A percentile compares a stretch with the other conserved stretches of the same genome.
These are phyloP conservation scores for Nycticebus coucang DNA, from an alignment of 2,113 vertebrate genomes.

Conservation along the genomic window DNA sequence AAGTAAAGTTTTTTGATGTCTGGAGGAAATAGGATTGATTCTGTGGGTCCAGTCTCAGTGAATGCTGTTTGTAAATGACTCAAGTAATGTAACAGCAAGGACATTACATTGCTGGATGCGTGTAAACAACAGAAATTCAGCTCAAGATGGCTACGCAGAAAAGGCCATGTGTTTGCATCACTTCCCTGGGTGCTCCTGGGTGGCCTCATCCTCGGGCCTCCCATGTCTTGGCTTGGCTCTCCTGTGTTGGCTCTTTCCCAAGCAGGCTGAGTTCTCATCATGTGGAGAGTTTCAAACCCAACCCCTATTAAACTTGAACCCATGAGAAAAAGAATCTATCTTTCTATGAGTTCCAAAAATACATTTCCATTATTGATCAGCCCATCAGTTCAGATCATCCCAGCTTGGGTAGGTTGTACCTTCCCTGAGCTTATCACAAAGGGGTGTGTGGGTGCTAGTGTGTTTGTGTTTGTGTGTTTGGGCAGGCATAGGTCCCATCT, in stretches of 20 bases:
- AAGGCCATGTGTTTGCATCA: neutral
- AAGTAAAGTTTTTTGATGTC: neutral
- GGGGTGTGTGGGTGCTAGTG: neutral
- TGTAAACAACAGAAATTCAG: neutral
- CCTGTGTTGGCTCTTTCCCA: neutral
- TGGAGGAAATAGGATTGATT: slow-evolving; percentile 27
- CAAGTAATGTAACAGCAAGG: neutral
- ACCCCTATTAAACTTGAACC: neutral
- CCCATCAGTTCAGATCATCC: neutral
- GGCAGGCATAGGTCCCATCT: neutral
- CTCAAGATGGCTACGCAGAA: neutral
- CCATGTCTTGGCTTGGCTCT: neutral
- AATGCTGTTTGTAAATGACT: neutral
- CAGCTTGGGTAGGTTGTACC: neutral
- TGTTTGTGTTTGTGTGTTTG: neutral
- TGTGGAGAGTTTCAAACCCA: neutral
- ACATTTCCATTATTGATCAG: neutral
- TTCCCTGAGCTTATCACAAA: neutral
- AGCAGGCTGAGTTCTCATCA: neutral
- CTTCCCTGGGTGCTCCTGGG: neutral
- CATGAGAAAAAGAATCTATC: neutral
- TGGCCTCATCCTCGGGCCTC: neutral
- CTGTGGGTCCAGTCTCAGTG: neutral
- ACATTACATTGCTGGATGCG: neutral
- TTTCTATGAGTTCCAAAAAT: neutral